Conservation (phyloP, 1,140 invertebrate species). For the Drosophila tsacasi region DNA sequence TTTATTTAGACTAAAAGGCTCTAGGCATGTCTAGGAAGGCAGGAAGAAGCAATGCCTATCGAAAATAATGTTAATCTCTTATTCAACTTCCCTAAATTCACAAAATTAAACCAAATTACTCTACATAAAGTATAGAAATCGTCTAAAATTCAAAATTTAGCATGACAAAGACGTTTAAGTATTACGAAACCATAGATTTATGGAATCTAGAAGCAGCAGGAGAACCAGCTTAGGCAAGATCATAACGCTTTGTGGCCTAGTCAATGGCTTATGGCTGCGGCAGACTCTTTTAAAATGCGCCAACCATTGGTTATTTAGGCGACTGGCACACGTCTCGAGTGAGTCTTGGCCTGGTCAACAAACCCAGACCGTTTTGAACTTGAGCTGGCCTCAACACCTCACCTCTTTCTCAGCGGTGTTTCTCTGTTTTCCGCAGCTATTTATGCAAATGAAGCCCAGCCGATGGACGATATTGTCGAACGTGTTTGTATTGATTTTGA, state of each 20-base stretch:
- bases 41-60: too few species aligned
- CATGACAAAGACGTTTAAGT: background rate
- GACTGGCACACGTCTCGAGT: slow-evolving; percentile 49
- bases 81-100: background rate
- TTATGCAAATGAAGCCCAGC: slow-evolving; percentile 45
- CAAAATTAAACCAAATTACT: background rate
- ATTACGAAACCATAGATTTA: background rate
- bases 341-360: slow-evolving; percentile 48
- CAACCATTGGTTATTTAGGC: slow-evolving; percentile 10
- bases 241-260: background rate
- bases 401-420: slow-evolving; percentile 16
- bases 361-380: slow-evolving; percentile 63
- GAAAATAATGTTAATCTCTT: background rate
- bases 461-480: slow-evolving; percentile 9
- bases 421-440: slow-evolving; percentile 21
- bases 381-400: slow-evolving; percentile 39
- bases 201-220: background rate
- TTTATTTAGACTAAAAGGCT: background rate
- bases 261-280: background rate
- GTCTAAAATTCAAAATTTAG: background rate
- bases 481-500: slow-evolving; percentile 37
- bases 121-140: background rate
- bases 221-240: background rate
- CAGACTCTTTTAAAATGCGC: background rate
- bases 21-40: background rate